A percentile compares a stretch with the other conserved stretches of the same genome.
Evolutionary conservation across 1,140 invertebrate genomes (phyloP).

Genomic region (Amyelois transitella): DNA sequence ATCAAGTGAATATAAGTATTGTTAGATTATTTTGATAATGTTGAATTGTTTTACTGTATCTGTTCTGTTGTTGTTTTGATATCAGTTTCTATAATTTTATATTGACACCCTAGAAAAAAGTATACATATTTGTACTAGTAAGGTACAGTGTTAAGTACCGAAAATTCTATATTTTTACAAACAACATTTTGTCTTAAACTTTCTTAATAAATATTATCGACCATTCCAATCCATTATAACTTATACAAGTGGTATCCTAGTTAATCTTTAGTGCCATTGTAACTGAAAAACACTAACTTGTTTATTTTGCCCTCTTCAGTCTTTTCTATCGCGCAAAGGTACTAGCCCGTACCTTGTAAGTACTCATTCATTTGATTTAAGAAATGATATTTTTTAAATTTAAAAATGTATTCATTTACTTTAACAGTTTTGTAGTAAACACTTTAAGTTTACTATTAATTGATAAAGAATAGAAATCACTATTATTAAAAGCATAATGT

Average conservation of each 20-base stretch:
- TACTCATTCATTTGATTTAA: neutral
- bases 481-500: constrained; percentile 2
- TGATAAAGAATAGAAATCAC: neutral
- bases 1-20: constrained; percentile 37
- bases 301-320: neutral
- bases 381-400: neutral
- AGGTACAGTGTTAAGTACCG: neutral
- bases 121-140: too few relatives aligned
- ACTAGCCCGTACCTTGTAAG: neutral
- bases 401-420: neutral
- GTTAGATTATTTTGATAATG: constrained; percentile 46
- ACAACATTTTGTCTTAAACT: neutral
- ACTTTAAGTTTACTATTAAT: too few relatives aligned
- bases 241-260: constrained; percentile 10
- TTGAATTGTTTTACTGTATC: constrained; percentile 46
- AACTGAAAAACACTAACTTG: neutral
- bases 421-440: neutral
- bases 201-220: constrained; percentile 13
- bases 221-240: constrained; percentile 37
- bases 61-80: constrained; percentile 38
- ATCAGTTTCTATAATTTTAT: constrained; percentile 25
- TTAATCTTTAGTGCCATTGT: constrained; percentile 47
- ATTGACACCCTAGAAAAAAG: neutral
- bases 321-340: neutral
- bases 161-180: neutral